These are phyloP conservation scores for Spilarctia lutea DNA, from an alignment of 2,888 invertebrate genomes.

Conservation along the genomic window DNA sequence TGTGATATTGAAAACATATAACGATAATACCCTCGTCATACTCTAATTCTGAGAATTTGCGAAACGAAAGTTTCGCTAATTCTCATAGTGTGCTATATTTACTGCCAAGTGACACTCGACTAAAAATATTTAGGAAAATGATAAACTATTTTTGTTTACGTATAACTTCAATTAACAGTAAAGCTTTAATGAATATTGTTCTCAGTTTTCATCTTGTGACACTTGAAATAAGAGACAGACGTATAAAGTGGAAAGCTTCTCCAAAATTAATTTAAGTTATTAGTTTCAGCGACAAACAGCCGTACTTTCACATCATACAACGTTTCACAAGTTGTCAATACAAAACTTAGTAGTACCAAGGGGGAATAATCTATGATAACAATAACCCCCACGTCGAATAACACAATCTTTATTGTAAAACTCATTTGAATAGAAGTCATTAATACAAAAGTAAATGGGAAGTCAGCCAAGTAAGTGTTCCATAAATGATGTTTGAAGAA, in stretches of 20 bases:
- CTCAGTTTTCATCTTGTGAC: constrained; percentile 17
- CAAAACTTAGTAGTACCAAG: constrained; percentile 11
- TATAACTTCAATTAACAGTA: constrained; percentile 8
- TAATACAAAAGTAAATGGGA: constrained; percentile 56
- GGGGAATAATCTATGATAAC: constrained; percentile 21
- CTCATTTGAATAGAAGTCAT: constrained; percentile 53
- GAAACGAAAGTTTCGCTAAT: no score
- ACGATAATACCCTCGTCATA: background rate
- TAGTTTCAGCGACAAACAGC: constrained; percentile 55
- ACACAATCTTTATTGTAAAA: constrained; percentile 36
- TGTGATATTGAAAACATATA: background rate
- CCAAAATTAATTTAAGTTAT: constrained; percentile 67
- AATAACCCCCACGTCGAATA: constrained; percentile 27
- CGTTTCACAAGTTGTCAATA: constrained; percentile 20
- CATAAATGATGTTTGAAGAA: constrained; percentile 68
- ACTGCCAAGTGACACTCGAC: background rate
- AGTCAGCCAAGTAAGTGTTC: constrained; percentile 58
- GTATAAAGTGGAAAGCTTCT: constrained; percentile 47
- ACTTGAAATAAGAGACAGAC: constrained; percentile 36
- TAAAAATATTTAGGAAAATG: background rate
- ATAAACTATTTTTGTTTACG: constrained; percentile 4
- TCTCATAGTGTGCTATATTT: no score
- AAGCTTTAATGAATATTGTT: constrained; percentile 7
- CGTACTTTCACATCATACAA: constrained; percentile 49
- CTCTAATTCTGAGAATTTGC: background rate